A percentile compares a stretch with the other conserved stretches of the same genome.
Evolutionary conservation across 2,113 vertebrate species (phyloP).

Genomic region (Bujurquina vittata): DNA sequence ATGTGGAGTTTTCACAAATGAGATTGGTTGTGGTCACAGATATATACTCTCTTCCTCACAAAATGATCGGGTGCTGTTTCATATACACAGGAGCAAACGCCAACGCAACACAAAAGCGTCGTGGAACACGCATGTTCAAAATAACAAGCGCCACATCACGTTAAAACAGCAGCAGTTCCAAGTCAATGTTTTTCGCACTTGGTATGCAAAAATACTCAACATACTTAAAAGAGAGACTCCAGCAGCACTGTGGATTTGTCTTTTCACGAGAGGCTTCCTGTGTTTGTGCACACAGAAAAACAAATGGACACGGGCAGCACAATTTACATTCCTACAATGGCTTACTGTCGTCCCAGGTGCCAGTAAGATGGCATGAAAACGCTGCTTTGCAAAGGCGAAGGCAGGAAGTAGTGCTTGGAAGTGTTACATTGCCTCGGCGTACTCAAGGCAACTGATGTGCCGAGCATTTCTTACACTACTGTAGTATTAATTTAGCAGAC

Average conservation of each 20-base stretch:
- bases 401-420: constrained; percentile 12
- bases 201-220: not conserved
- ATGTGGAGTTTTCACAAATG: not conserved
- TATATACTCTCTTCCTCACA: not conserved
- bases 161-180: not conserved
- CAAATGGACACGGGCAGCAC: not conserved
- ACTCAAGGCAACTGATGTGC: not conserved
- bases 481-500: not conserved
- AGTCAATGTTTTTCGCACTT: not conserved
- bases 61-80: not conserved
- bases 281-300: not conserved
- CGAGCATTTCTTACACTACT: constrained; percentile 7
- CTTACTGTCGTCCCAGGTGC: not conserved
- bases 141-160: not conserved
- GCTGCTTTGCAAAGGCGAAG: not conserved
- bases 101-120: not conserved
- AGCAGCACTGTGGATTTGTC: not conserved
- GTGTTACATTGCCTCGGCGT: not conserved
- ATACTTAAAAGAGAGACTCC: not conserved
- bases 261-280: not conserved
- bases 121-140: not conserved
- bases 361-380: not conserved
- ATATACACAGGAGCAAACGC: not conserved
- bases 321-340: not conserved
- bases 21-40: not conserved